Evolutionary conservation across 2,113 vertebrate species (phyloP), one percentile per base, ranked within the genome.

Genomic region (Leucosticte australis): DNA sequence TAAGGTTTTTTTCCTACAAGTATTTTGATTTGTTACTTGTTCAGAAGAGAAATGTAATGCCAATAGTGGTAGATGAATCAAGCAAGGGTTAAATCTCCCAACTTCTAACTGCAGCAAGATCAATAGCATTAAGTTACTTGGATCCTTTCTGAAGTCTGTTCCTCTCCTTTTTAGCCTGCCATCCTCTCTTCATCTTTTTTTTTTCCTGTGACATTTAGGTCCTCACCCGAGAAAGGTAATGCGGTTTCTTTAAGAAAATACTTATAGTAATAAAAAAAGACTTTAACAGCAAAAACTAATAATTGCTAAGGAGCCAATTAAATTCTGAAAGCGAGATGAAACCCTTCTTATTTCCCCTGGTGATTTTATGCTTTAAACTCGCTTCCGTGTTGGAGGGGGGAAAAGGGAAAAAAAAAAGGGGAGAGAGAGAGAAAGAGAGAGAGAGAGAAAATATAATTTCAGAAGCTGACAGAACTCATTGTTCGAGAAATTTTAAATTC

Each of bases 251-350:
- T 99, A 99, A 99, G 98, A 99, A 99, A 99, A 99, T 99, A 99
- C 98, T 98, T 98, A 98, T 98, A 99, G 98, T 98, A 98, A 98
- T 98, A 98, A 98, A 99, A 99, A 99, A 99, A 99, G 98, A 99
- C 98, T 99, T 99, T 99, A 99, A 99, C 98, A 98, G 99, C 98
- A 99, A 99, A 99, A 99, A 99, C 99, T 99, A 99, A 99, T 99
- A 99, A 99, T 99, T 99, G 99, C 99, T 99, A 99, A 99, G 99
- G 99, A 99, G 99, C 99, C 99, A 99, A 99, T 99, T 99, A 99
- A 99, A 99, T 99, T 99, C 98, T 99, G 99, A 99, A 99, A 99
- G 98, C 98, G 98, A 99, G 99, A 99, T 99, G 99, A 99, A 99
- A 99, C 99, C 98, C 98, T 98, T 99, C 98, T 99, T 99, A 99